These are phyloP conservation scores for Actinopyga echinites DNA, from an alignment of 53 echinoderm and acorn worm species.

Conservation along the genomic window DNA sequence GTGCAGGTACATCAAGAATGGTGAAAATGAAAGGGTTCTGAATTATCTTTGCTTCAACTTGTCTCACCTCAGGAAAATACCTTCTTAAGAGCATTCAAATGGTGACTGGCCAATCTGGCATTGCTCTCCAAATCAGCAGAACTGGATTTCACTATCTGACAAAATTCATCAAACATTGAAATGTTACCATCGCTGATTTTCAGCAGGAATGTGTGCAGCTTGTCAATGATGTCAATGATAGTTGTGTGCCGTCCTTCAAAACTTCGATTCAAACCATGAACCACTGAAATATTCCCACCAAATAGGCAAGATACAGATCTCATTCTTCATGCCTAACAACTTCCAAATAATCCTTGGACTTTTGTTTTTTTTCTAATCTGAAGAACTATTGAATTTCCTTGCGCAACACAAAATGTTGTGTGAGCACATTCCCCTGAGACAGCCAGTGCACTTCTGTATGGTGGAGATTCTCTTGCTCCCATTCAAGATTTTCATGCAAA, in stretches of 20 bases:
- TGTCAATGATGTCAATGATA: background rate
- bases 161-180: background rate
- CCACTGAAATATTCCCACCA: background rate
- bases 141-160: background rate
- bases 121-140: background rate
- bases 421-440: background rate
- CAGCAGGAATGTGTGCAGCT: background rate
- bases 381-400: background rate
- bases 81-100: slow-evolving; percentile 10
- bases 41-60: background rate
- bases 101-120: background rate
- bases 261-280: background rate
- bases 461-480: background rate
- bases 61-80: background rate
- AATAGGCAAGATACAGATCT: background rate
- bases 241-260: background rate
- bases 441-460: background rate
- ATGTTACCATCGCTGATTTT: slow-evolving; percentile 11
- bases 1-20: background rate
- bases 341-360: background rate
- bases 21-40: background rate
- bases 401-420: background rate
- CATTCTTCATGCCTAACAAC: background rate
- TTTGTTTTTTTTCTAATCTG: background rate
- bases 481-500: too few relatives aligned